phyloP scores from a whole-genome alignment of 2,888 invertebrate species.

The Drosophila incognita region DNA sequence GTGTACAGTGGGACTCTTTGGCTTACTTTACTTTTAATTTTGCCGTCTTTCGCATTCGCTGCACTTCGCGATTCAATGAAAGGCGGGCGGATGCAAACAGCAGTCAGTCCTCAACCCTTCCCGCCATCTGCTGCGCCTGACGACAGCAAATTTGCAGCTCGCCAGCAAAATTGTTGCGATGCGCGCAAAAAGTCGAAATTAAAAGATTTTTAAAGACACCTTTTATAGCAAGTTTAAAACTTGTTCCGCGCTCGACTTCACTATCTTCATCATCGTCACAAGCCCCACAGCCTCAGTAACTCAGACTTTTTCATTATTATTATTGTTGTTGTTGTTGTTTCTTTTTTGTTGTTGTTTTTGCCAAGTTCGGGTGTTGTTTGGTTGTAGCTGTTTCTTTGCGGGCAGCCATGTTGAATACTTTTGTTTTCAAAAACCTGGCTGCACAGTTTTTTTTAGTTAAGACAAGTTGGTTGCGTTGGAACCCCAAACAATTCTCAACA shows the following conservation, averaged over 20 bases:
- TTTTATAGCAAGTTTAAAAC: slow-evolving; percentile 81
- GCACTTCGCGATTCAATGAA: slow-evolving; percentile 85
- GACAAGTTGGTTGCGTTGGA: slow-evolving; percentile 56
- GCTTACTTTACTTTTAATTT: slow-evolving; percentile 66
- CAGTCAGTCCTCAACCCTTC: slow-evolving; percentile 26
- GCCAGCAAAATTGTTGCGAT: slow-evolving; percentile 33
- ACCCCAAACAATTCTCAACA: slow-evolving; percentile 33
- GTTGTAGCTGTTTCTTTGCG: slow-evolving; percentile 59
- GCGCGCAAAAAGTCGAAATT: slow-evolving; percentile 73
- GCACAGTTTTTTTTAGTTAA: slow-evolving; percentile 43
- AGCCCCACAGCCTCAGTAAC: slow-evolving; percentile 31
- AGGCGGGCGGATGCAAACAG: slow-evolving; percentile 80
- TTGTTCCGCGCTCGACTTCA: slow-evolving; percentile 72
- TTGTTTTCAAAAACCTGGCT: slow-evolving; percentile 70
- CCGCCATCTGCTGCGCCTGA: slow-evolving; percentile 37
- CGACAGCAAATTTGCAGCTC: slow-evolving; percentile 81
- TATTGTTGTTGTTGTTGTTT: slow-evolving; percentile 27
- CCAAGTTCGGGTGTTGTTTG: slow-evolving; percentile 33
- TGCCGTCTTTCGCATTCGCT: slow-evolving; percentile 72
- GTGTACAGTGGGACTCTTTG: slow-evolving; percentile 62
- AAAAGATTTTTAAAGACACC: slow-evolving; percentile 82
- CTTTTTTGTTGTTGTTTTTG: slow-evolving; percentile 20
- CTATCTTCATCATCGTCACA: slow-evolving; percentile 57
- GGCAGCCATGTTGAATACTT: slow-evolving; percentile 83
- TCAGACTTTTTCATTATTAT: slow-evolving; percentile 19